Evolutionary conservation across 2,888 invertebrate genomes (phyloP).

Genomic region (Troides aeacus): DNA sequence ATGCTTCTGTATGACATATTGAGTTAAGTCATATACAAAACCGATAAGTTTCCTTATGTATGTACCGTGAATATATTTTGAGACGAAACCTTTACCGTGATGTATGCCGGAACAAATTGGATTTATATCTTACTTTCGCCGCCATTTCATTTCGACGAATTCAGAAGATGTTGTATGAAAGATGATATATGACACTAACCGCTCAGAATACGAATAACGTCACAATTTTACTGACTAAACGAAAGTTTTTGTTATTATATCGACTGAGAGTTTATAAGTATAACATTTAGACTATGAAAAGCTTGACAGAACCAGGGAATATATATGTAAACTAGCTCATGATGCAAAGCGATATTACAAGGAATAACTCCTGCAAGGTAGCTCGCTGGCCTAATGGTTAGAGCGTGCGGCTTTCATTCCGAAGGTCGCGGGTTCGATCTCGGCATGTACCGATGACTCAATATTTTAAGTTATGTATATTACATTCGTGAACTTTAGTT

Average conservation of each 20-base stretch:
- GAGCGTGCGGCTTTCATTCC: too few species aligned
- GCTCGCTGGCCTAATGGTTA: too few species aligned
- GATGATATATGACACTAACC: constrained; percentile 13
- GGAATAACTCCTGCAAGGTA: too few species aligned
- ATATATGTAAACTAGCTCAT: too few species aligned
- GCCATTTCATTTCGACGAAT: constrained; percentile 9
- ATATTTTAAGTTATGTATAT: too few species aligned
- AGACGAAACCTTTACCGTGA: constrained; percentile 9
- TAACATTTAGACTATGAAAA: not conserved
- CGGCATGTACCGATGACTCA: too few species aligned
- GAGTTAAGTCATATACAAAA: not conserved
- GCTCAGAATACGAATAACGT: constrained; percentile 7
- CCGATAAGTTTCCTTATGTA: constrained; percentile 6
- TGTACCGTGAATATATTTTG: constrained; percentile 11
- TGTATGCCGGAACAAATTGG: constrained; percentile 15
- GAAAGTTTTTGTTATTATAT: not conserved
- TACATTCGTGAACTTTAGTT: too few species aligned
- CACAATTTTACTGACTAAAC: not conserved
- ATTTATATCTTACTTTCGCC: constrained; percentile 19
- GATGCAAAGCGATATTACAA: too few species aligned
- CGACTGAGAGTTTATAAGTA: not conserved
- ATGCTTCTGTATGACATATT: not conserved
- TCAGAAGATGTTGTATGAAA: constrained; percentile 12
- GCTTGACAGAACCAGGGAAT: too few species aligned
- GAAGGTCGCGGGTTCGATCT: too few species aligned